Evolutionary conservation across 2,888 invertebrate genomes (phyloP), one percentile per base, ranked within the genome.

Genomic region (Tipula confusa): DNA sequence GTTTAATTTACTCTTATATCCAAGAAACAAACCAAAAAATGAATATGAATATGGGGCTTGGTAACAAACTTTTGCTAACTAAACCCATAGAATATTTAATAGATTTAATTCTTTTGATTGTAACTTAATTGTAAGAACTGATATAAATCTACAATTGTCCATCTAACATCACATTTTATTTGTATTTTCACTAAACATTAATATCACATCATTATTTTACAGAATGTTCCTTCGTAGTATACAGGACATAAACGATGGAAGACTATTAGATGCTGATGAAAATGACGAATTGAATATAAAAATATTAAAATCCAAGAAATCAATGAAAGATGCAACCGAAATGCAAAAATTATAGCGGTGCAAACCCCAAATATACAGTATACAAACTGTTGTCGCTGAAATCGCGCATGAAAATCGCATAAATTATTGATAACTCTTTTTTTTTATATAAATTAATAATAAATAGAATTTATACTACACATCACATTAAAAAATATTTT

Each of bases 241-340:
- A 64, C 83, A 43, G 13, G 43, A 83, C 31, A 48, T 83, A 83
- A 83, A 48, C 48, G 83, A 83, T 18, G 24, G 43, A 48, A 43
- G 83, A n/a, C 48, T 83, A 15, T 48, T 83, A 29, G 64, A 64
- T 24, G 83, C 43, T 82, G 87, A 86, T 28, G 88, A 88, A 79
- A 64, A 24, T 64, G 85, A 86, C 36, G 86, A 86, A 36, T 85
- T 87, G 1, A 85, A 86, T 81, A 86, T 88, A 6, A 86, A 88
- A 86, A 89, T 89, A 82, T 85, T 88, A 38, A 88, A 88, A 85
- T 38, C 80, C 1, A 87, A 87, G 64, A 89, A 89, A 84, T 87
- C 87, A 82, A 83, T 87, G n/a, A 87, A 85, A 83, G 89, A 89
- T 84, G 87, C 87, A 48, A 89, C 89, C 2, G 89, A 89, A 86